Conservation (phyloP, 92 coral and sea anemone genomes). For the Palythoa grandiflora region DNA sequence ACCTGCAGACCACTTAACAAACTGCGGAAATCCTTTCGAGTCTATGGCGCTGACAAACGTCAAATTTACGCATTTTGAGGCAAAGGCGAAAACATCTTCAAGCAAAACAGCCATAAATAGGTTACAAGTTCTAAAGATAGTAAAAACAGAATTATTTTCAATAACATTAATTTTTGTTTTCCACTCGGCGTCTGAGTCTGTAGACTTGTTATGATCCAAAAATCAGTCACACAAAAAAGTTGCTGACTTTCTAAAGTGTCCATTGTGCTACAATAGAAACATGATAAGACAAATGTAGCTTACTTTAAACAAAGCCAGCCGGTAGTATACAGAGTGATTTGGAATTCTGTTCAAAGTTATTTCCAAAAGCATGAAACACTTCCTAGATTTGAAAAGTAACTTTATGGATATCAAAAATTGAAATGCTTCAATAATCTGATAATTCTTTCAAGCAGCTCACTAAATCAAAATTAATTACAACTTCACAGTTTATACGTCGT, state of each 20-base stretch:
- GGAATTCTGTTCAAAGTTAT: neutral
- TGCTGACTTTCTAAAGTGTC: no score
- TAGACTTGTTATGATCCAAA: no score
- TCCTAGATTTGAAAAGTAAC: neutral
- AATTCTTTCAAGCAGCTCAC: neutral
- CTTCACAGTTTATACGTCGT: neutral
- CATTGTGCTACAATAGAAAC: no score
- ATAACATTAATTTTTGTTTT: no score
- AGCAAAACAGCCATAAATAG: neutral
- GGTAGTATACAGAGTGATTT: neutral
- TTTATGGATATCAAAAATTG: neutral
- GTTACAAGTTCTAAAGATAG: neutral
- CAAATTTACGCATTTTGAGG: neutral
- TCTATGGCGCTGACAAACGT: neutral
- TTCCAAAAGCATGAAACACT: neutral
- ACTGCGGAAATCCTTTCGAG: neutral
- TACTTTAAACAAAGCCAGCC: neutral
- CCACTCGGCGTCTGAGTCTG: no score
- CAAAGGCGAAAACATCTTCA: neutral
- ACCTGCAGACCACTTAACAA: neutral
- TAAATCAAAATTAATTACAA: neutral
- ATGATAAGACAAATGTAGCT: no score
- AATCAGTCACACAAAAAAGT: no score
- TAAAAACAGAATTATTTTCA: neutral
- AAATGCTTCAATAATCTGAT: neutral